Conservation (phyloP, 1,140 invertebrate species). For the Micrasema longulum region DNA sequence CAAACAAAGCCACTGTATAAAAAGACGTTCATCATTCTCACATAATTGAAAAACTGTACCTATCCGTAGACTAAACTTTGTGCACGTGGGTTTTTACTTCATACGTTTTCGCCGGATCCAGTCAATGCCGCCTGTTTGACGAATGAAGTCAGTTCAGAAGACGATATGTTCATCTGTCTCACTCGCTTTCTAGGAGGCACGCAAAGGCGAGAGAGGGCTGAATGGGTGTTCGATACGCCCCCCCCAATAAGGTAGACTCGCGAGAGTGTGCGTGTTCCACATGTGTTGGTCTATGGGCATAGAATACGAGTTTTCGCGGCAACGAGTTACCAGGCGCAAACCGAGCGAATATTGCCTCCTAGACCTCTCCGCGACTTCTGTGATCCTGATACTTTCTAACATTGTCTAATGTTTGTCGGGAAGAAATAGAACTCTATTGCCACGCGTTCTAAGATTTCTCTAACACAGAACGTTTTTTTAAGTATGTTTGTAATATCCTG, state of each 20-base stretch:
- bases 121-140: slow-evolving; percentile 21
- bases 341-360: slow-evolving; percentile 14
- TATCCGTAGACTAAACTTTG: too few relatives aligned
- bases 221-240: slow-evolving; percentile 11
- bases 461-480: neutral
- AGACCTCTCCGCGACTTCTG: slow-evolving; percentile 32
- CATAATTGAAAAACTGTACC: too few relatives aligned
- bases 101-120: too few relatives aligned
- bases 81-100: too few relatives aligned
- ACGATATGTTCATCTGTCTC: slow-evolving; percentile 31
- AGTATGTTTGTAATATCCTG: too few relatives aligned
- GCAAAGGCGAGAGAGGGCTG: slow-evolving; percentile 17
- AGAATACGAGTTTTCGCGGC: slow-evolving; percentile 39
- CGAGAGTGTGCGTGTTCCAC: slow-evolving; percentile 38
- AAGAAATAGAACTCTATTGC: slow-evolving; percentile 51
- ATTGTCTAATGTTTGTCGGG: slow-evolving; percentile 53
- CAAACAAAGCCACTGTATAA: too few relatives aligned
- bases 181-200: slow-evolving; percentile 30
- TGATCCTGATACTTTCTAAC: slow-evolving; percentile 53
- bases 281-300: slow-evolving; percentile 37
- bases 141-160: slow-evolving; percentile 1
- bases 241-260: neutral
- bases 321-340: slow-evolving; percentile 34
- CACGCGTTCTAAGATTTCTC: neutral
- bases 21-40: too few relatives aligned